Evolutionary conservation across 2,888 invertebrate genomes (phyloP).

Genomic region (Thecophora atra): DNA sequence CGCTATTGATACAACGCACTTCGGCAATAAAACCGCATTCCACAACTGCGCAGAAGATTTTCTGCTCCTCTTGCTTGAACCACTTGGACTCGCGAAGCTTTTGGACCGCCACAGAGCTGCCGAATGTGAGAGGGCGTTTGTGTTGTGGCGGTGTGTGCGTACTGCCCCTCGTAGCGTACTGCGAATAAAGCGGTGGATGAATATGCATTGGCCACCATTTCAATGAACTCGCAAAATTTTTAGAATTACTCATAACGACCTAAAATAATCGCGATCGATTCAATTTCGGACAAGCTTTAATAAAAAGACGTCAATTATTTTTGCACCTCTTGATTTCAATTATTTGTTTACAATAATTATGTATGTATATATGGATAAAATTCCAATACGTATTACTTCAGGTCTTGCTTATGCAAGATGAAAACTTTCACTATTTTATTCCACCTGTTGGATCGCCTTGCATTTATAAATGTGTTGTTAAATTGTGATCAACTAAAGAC

Average conservation of each 20-base stretch:
- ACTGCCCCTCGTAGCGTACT: slow-evolving; percentile 43
- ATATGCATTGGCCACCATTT: slow-evolving; percentile 65
- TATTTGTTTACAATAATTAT: too few relatives aligned
- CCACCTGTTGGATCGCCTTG: background rate
- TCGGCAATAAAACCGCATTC: slow-evolving; percentile 79
- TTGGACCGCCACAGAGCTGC: slow-evolving; percentile 76
- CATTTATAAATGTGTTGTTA: too few relatives aligned
- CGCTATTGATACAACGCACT: slow-evolving; percentile 66
- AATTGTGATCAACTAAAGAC: too few relatives aligned
- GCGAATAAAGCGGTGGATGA: slow-evolving; percentile 47
- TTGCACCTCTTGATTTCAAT: too few relatives aligned
- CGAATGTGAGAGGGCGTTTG: slow-evolving; percentile 65
- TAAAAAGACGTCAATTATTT: too few relatives aligned
- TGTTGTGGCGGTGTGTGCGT: slow-evolving; percentile 46
- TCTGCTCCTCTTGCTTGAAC: slow-evolving; percentile 77
- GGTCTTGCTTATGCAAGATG: slow-evolving; percentile 16
- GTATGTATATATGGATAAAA: too few relatives aligned
- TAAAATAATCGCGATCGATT: slow-evolving; percentile 34
- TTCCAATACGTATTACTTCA: too few relatives aligned
- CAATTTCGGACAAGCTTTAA: too few relatives aligned
- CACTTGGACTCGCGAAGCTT: slow-evolving; percentile 79
- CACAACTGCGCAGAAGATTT: slow-evolving; percentile 76
- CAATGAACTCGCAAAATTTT: slow-evolving; percentile 63
- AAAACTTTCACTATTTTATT: slow-evolving; percentile 27
- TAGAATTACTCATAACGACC: slow-evolving; percentile 60